phyloP scores from a whole-genome alignment of 2,888 invertebrate genomes.

The Pediacus dermestoides region DNA sequence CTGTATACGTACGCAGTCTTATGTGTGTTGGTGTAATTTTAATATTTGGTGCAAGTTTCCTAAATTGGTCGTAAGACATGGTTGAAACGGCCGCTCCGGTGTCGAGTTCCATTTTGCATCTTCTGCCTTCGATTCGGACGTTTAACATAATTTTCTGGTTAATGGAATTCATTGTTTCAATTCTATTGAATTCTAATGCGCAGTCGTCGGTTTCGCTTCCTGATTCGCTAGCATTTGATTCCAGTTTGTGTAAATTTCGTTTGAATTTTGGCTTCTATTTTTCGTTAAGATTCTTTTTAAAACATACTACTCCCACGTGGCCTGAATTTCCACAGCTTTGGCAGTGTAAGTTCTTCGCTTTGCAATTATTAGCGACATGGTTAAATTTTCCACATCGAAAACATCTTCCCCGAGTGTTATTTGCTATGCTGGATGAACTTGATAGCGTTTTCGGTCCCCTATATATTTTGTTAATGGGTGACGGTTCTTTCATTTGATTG shows the following conservation, averaged over 20 bases:
- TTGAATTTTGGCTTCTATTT: no score
- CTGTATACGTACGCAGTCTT: constrained; percentile 6
- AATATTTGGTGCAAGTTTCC: neutral
- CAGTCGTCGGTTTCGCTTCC: no score
- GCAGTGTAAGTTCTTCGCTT: constrained; percentile 3
- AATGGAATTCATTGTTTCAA: neutral
- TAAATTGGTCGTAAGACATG: constrained; percentile 3
- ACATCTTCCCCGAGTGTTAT: constrained; percentile 8
- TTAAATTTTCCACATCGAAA: constrained; percentile 5
- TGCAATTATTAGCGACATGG: constrained; percentile 3
- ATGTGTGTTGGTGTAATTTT: constrained; percentile 4
- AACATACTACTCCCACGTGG: constrained; percentile 2
- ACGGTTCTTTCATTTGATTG: neutral
- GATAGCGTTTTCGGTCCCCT: neutral
- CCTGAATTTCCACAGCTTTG: neutral
- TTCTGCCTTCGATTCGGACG: neutral
- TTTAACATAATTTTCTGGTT: neutral
- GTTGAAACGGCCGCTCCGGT: constrained; percentile 4
- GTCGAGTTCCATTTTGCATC: constrained; percentile 4
- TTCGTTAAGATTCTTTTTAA: no score
- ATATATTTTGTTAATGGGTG: neutral
- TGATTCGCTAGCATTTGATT: neutral
- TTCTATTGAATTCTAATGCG: neutral
- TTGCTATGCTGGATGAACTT: constrained; percentile 5
- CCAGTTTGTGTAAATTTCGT: neutral